phyloP scores from a whole-genome alignment of 1,140 invertebrate species.

The Pseudomyrmex dendroicus region DNA sequence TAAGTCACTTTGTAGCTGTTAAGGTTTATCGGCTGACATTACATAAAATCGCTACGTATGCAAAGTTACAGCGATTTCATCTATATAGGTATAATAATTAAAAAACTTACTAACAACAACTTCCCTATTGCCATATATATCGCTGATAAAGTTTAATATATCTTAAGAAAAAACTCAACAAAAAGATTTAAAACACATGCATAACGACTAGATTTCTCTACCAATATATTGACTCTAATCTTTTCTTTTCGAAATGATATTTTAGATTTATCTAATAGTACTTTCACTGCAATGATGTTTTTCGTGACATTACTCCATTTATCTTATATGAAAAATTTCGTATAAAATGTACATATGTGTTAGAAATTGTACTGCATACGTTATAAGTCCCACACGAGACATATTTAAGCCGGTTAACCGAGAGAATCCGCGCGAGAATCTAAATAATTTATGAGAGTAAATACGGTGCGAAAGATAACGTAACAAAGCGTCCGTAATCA shows the following conservation, averaged over 20 bases:
- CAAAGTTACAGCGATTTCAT: not conserved
- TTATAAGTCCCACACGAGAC: not conserved
- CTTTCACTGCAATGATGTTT: too few species aligned
- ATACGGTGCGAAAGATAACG: not conserved
- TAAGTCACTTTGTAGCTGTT: not conserved
- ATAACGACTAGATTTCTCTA: too few species aligned
- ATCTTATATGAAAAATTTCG: too few species aligned
- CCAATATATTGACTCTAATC: too few species aligned
- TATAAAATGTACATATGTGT: too few species aligned
- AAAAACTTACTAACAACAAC: not conserved
- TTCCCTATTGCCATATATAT: not conserved
- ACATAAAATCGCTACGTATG: not conserved
- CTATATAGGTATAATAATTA: not conserved
- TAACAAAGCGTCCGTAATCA: conserved; percentile 25
- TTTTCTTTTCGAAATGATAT: too few species aligned
- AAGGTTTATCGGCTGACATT: conserved; percentile 17
- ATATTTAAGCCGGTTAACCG: not conserved
- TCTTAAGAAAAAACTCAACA: too few species aligned
- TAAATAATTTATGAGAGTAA: conserved; percentile 4
- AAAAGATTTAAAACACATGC: too few species aligned
- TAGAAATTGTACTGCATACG: too few species aligned
- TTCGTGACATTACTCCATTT: too few species aligned
- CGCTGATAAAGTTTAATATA: not conserved
- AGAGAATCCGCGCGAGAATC: too few species aligned
- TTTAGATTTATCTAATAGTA: too few species aligned